phyloP scores from a whole-genome alignment of 2,797 vertebrate genomes.

The Ptychobarbus kaznakovi region DNA sequence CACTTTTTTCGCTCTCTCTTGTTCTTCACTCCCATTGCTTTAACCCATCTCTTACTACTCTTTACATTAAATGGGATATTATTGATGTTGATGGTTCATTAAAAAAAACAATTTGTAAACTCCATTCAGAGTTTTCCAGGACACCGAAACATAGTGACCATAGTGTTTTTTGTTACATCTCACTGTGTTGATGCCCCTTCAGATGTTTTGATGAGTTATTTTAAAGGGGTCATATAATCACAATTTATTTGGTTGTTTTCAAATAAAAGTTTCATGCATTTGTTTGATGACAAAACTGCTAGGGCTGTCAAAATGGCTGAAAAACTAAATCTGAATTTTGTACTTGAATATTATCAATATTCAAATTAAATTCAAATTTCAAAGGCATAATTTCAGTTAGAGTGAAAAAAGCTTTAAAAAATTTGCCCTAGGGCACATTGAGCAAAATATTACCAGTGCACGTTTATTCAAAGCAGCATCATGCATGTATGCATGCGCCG shows the following conservation, averaged over 20 bases:
- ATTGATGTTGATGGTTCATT: neutral
- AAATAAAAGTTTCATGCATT: neutral
- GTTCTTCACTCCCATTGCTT: conserved; percentile 46
- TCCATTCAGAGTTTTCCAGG: conserved; percentile 8
- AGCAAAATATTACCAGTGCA: neutral
- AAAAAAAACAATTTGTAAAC: neutral
- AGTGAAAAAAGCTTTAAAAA: neutral
- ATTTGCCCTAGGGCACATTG: no score
- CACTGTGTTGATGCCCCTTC: conserved; percentile 8
- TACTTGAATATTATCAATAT: neutral
- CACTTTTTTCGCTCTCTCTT: conserved; percentile 56
- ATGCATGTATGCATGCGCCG: no score
- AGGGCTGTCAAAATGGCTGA: neutral
- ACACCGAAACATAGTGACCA: neutral
- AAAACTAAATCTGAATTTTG: neutral
- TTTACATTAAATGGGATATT: conserved; percentile 53
- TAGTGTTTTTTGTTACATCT: conserved; percentile 18
- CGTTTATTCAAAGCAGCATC: no score
- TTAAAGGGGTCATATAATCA: conserved; percentile 23
- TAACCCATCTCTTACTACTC: conserved; percentile 43
- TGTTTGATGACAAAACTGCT: neutral
- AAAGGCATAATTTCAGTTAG: neutral
- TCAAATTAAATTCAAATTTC: neutral
- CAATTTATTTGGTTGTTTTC: neutral
- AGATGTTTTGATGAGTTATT: neutral